Percentiles rank a stretch among this genome's conserved stretches.
phyloP scores from a whole-genome alignment of 2,113 vertebrate genomes.

The Rhinoptilus africanus region DNA sequence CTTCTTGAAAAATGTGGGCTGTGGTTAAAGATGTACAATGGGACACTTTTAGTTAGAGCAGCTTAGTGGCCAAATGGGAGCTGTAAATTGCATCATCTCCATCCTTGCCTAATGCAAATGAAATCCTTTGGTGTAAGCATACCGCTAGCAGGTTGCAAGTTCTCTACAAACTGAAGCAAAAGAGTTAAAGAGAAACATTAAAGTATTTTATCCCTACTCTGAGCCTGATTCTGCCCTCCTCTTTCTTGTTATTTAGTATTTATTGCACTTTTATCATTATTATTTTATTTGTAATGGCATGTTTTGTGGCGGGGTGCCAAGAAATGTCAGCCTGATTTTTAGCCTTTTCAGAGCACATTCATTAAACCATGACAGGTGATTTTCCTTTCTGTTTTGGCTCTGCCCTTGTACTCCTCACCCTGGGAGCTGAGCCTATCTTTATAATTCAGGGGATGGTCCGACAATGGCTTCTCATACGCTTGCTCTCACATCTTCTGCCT shows the following conservation, averaged over 20 bases:
- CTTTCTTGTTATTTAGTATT: not conserved
- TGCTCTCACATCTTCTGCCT: not conserved
- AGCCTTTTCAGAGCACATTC: not conserved
- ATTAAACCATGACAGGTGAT: not conserved
- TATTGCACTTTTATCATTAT: not conserved
- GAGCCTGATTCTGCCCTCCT: not conserved
- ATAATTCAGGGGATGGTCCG: not conserved
- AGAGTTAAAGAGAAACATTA: not conserved
- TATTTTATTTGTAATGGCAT: not conserved
- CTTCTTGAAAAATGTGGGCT: not conserved
- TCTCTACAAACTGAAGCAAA: not conserved
- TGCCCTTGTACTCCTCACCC: not conserved
- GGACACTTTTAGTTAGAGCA: not conserved
- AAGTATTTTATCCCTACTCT: not conserved
- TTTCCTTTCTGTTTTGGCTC: not conserved
- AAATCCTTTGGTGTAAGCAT: not conserved
- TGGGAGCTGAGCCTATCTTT: not conserved
- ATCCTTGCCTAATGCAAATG: not conserved
- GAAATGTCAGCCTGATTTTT: not conserved
- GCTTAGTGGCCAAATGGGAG: not conserved
- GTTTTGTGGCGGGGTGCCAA: not conserved
- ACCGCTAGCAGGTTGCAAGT: not conserved
- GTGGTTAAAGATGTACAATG: not conserved
- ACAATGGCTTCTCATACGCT: rapidly evolving
- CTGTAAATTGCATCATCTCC: not conserved